Evolutionary conservation across 2,113 vertebrate species (phyloP), one percentile per base, ranked within the genome.

Genomic region (Lucifuga dentata): DNA sequence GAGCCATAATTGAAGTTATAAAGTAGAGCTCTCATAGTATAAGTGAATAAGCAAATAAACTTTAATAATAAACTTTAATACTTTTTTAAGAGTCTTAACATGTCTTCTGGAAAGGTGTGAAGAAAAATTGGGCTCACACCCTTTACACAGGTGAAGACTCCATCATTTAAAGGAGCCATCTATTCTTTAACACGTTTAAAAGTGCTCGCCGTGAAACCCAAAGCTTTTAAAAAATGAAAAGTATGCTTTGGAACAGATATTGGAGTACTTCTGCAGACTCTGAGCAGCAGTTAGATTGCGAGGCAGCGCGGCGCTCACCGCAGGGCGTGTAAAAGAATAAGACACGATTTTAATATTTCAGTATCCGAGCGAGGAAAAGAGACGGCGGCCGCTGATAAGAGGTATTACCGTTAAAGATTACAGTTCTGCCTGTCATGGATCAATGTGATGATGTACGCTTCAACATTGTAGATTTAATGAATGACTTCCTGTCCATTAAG

Each of bases 401-500:
- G 86, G 83, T 87, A 89, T 91, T 80, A 87, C 84, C 51, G 88
- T 83, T 90, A 90, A 92, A 44, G 77, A 91, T 88, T 86, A 90
- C 91, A 80, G 85, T 92, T 90, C 90, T 91, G 81, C 81, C 90
- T 89, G 91, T 92, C 91, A 51, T 76, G 81, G 88, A 89, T 92
- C 90, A 81, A 82, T 72, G 86, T 83, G 78, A 86, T 86, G 90
- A 88, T 88, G 89, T 69, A 77, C 83, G 68, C 61, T 75, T 89
- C 81, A 52, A 82, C 75, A 84, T 80, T 78, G 82, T 73, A 70
- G 81, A 78, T 91, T 88, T 92, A 93, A 92, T 89, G 74, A 87
- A 93, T 85, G 82, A 91, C 92, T 92, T 93, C 92, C 92, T 93
- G 92, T 93, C 92, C 86, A 91, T 92, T 93, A 92, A 76, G 89